A percentile compares a stretch with the other conserved stretches of the same genome.
Evolutionary conservation across 2,888 invertebrate species (phyloP).

Genomic region (Agrochola lychnidis): DNA sequence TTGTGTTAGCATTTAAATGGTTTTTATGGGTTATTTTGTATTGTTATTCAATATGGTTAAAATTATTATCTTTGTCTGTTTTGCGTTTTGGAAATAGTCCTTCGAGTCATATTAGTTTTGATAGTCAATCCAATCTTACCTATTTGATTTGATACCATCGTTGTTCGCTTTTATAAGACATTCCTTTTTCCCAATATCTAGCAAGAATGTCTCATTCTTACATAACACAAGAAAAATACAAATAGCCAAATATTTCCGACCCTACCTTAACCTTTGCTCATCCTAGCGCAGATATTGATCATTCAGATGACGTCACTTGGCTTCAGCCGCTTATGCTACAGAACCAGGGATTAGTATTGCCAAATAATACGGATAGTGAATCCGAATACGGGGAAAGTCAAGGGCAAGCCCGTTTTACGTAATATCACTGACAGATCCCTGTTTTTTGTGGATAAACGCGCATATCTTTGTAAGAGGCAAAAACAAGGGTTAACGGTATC

Average conservation of each 20-base stretch:
- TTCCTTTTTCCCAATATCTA: conserved; percentile 6
- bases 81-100: background rate
- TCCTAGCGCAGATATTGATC: conserved; percentile 45
- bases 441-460: conserved; percentile 48
- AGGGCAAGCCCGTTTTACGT: conserved; percentile 41
- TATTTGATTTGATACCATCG: conserved; percentile 2
- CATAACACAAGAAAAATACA: conserved; percentile 13
- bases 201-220: conserved; percentile 19
- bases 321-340: conserved; percentile 36
- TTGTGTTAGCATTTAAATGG: conserved; percentile 32
- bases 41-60: background rate
- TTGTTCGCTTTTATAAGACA: conserved; percentile 8
- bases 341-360: conserved; percentile 46
- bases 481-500: conserved; percentile 40
- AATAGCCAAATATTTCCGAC: conserved; percentile 33
- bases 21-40: conserved; percentile 11
- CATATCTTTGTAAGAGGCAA: conserved; percentile 39
- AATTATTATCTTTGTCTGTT: conserved; percentile 4
- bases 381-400: conserved; percentile 39
- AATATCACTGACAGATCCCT: conserved; percentile 38
- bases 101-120: background rate
- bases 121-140: conserved; percentile 5
- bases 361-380: conserved; percentile 46
- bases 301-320: conserved; percentile 36
- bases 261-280: conserved; percentile 51